These are phyloP conservation scores for Trichomycterus rosablanca DNA, from an alignment of 2,113 vertebrate species.

Conservation along the genomic window DNA sequence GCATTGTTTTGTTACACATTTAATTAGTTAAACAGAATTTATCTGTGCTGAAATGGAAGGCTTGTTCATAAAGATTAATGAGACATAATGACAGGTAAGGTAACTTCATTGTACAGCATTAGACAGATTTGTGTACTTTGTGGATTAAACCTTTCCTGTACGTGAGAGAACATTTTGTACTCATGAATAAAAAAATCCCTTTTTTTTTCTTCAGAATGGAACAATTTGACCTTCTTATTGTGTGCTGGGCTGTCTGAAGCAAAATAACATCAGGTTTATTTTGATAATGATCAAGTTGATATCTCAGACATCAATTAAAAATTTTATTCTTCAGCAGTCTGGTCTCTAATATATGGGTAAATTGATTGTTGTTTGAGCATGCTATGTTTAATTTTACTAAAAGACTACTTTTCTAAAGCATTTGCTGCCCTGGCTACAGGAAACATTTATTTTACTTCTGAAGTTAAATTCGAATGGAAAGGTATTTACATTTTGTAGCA, in stretches of 20 bases:
- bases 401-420: constrained; percentile 8
- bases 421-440: constrained; percentile 6
- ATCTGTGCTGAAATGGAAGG: no score
- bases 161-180: no score
- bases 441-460: no score
- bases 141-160: no score
- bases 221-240: constrained; percentile 8
- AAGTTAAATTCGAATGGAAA: no score
- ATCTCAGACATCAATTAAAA: constrained; percentile 1
- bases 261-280: not conserved
- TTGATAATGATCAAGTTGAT: not conserved
- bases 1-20: no score
- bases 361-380: not conserved
- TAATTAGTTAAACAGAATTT: no score
- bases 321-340: not conserved
- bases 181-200: not conserved
- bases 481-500: no score
- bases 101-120: no score
- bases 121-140: no score
- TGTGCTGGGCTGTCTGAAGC: not conserved
- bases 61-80: no score
- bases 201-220: not conserved
- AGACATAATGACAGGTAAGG: no score
- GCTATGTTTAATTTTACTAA: not conserved
- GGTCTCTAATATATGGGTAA: not conserved